A percentile compares a stretch with the other conserved stretches of the same genome.
Evolutionary conservation across 2,797 vertebrate genomes (phyloP).

Genomic region (Phylloscopus collybita): DNA sequence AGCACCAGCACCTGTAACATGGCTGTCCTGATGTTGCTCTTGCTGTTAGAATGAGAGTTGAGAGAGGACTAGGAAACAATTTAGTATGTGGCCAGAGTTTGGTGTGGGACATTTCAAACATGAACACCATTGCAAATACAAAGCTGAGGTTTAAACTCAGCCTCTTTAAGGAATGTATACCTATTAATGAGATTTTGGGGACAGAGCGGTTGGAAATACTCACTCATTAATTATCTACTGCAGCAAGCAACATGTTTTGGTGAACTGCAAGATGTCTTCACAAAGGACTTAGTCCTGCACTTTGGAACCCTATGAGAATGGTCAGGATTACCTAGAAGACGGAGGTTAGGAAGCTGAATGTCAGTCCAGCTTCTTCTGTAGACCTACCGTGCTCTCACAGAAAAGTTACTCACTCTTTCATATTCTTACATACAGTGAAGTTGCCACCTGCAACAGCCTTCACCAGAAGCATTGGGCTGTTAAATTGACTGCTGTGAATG

Average conservation of each 20-base stretch:
- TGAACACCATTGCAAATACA: not conserved
- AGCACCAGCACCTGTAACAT: not conserved
- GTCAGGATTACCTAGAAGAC: not conserved
- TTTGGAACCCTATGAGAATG: not conserved
- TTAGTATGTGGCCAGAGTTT: not conserved
- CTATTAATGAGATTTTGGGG: not conserved
- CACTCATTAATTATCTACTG: not conserved
- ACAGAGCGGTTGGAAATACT: not conserved
- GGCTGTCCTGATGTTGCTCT: not conserved
- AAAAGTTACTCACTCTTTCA: not conserved
- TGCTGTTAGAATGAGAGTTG: not conserved
- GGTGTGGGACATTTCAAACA: not conserved
- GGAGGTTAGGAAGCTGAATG: not conserved
- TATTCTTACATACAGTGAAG: not conserved
- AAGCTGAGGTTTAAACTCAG: not conserved
- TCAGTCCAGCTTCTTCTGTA: not conserved
- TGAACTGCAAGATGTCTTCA: not conserved
- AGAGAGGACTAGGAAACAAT: not conserved
- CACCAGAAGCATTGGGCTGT: not conserved
- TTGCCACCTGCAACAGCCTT: not conserved
- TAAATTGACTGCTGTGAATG: not conserved
- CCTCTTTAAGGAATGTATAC: not conserved
- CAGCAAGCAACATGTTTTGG: not conserved
- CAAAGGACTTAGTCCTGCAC: not conserved
- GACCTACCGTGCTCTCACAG: not conserved